A percentile compares a stretch with the other conserved stretches of the same genome.
Conservation (phyloP, 1,140 invertebrate species). For the Aphidius gifuensis region DNA sequence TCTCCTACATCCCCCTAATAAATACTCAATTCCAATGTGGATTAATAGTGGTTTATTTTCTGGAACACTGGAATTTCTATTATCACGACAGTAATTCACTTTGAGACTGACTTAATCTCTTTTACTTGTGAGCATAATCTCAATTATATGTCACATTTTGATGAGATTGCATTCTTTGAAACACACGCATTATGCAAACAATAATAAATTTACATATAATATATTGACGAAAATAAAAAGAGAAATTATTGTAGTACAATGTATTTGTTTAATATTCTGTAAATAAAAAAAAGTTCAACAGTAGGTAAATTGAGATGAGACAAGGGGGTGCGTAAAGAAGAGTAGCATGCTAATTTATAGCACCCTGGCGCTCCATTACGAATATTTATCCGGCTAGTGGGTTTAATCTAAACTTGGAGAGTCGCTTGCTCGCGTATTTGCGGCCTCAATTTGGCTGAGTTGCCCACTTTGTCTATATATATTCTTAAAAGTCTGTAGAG, state of each 20-base stretch:
- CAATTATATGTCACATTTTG: not conserved
- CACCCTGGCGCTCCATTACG: conserved; percentile 57
- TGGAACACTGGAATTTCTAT: conserved; percentile 39
- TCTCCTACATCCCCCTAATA: conserved; percentile 49
- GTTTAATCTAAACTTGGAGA: conserved; percentile 57
- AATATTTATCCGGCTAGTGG: conserved; percentile 55
- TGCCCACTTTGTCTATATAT: conserved; percentile 7
- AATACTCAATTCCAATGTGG: conserved; percentile 55
- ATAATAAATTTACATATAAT: not conserved
- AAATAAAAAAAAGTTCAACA: too few species aligned
- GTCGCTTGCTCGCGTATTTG: conserved; percentile 34
- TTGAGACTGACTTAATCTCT: conserved; percentile 18
- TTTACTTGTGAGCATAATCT: not conserved
- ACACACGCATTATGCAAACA: not conserved
- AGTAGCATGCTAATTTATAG: conserved; percentile 56
- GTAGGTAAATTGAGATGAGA: conserved; percentile 25
- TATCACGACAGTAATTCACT: conserved; percentile 29
- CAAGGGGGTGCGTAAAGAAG: conserved; percentile 20
- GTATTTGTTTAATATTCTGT: too few species aligned
- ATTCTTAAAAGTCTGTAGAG: not conserved
- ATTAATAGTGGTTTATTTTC: conserved; percentile 55
- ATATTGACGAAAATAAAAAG: too few species aligned
- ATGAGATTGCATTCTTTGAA: not conserved
- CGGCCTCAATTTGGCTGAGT: conserved; percentile 22
- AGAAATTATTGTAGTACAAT: too few species aligned